Evolutionary conservation across 2,113 vertebrate species (phyloP), one percentile per base, ranked within the genome.

Genomic region (Varanus salvator): DNA sequence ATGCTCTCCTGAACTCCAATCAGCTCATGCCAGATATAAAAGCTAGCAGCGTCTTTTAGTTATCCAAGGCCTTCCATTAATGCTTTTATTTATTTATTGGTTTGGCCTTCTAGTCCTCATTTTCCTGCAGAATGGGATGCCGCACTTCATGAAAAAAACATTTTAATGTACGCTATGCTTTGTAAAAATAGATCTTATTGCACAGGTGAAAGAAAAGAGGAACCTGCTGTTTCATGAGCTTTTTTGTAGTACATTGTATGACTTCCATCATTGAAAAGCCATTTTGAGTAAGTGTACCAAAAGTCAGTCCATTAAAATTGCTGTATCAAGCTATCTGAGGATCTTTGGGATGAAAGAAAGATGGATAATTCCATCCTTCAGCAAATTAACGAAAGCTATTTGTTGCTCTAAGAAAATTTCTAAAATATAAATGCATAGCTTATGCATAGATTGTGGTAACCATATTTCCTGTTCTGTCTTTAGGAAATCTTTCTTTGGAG

Each of bases 401-500:
- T 87, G 64, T 50, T 71, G 66, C 92, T 86, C 34, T 74, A 89
- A 93, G n/a, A 31, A 83, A 31, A 54, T 90, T 91, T 64, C 82
- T 66, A 2, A 0, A 6, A 25, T 44, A 25, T 80, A 86, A 8
- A 82, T 89, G 8, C 80, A 44, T 44, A 44, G 38, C 2, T 78
- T 3, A 72, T 80, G 8, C 4, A 0, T 84, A 77, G 84, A 90
- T 77, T n/a, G 1, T 34, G 72, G 38, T 25, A 5, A 3, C 90
- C n/a, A 74, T 21, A 87, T 12, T 3, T 88, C 82, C 90, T 90
- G 80, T 3, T 29, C 71, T 4, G 64, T 87, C 31, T n/a, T 48
- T 3, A 99, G 99, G 99, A 92, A 99, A 98, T 95, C 95, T 98
- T 48, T 99, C 99, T 78, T 94, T 99, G 97, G 98, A 99, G 97